Percentiles rank a stretch among this genome's conserved stretches.
Conservation (phyloP, 2,797 vertebrate genomes). For the Valencia hispanica region DNA sequence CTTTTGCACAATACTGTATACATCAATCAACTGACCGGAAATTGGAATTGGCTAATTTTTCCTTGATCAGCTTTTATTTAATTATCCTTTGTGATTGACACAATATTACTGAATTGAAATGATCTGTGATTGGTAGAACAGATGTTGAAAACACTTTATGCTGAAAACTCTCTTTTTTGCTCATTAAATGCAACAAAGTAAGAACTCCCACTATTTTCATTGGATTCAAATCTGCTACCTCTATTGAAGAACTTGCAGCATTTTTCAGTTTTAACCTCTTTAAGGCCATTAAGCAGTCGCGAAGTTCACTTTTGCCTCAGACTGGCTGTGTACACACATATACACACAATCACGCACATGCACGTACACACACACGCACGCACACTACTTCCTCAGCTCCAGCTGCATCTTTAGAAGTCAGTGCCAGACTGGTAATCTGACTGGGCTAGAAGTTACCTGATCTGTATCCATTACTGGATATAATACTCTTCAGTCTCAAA, state of each 20-base stretch:
- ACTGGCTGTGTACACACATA: neutral
- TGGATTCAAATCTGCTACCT: neutral
- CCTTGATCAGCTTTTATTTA: neutral
- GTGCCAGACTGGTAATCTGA: constrained; percentile 69
- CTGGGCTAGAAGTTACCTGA: constrained; percentile 67
- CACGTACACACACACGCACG: constrained; percentile 21
- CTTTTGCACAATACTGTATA: too few relatives aligned
- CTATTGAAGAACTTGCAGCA: neutral
- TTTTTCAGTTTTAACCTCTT: neutral
- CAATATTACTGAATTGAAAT: neutral
- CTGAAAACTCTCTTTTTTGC: neutral
- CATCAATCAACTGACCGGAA: too few relatives aligned
- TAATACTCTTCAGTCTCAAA: constrained; percentile 60
- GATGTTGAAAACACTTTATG: neutral
- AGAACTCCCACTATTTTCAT: too few relatives aligned
- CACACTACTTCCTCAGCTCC: constrained; percentile 53
- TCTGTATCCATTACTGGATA: constrained; percentile 73
- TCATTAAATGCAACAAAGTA: neutral
- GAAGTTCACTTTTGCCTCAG: neutral
- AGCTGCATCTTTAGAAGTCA: constrained; percentile 74
- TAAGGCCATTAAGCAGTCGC: neutral
- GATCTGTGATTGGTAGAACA: neutral
- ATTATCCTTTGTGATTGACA: neutral
- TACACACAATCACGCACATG: constrained; percentile 5
- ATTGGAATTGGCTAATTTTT: neutral